Evolutionary conservation across 1,140 invertebrate genomes (phyloP), one percentile per base, ranked within the genome.

Genomic region (roundworm (Caenorhabditis elegans)): DNA sequence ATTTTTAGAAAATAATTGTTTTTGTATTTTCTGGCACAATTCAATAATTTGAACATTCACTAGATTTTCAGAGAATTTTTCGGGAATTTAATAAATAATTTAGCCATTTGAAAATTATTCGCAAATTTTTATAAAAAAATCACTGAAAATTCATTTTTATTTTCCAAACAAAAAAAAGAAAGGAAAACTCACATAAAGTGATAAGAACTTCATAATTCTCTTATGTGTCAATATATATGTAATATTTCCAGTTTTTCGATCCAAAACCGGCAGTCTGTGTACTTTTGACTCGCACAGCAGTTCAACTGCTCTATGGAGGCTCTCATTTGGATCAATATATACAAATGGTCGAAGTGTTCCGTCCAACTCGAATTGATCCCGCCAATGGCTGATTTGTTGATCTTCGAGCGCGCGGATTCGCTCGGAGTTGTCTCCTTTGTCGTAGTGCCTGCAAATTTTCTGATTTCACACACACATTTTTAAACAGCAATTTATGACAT

Each of bases 191-290:
- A 99, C 96, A 92, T 98, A 99, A 90, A 99, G 93, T 91, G 97
- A 98, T 70, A 99, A 93, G 92, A 98, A 99, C 90, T 96, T 94
- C 79, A 99, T 93, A 91, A 99, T 98, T 88, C 97, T 93, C 92
- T 99, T 99, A 91, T 99, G 97, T 65, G 97, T 99, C 83, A 99
- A 93, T 90, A 99, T 98, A 90, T 98, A 98, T 77, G 98, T 93
- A 84, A 98, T 97, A 91, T 98, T 98, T 90, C 96, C 96, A 19
- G 96, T 97, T 53, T 93, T 92, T 17, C 94, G 93, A 91, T 98
- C 96, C 88, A 99, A 95, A 82, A 99, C 96, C 87, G 97, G 97
- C 87, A 98, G 92, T 88, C 97, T 93, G 92, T 99, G 98, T 86
- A 99, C 98, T 91, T 91, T 90, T 22, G 86, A 65, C 11, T 89